These are phyloP conservation scores for Phortica okadai DNA, from an alignment of 2,888 invertebrate species.

Conservation along the genomic window DNA sequence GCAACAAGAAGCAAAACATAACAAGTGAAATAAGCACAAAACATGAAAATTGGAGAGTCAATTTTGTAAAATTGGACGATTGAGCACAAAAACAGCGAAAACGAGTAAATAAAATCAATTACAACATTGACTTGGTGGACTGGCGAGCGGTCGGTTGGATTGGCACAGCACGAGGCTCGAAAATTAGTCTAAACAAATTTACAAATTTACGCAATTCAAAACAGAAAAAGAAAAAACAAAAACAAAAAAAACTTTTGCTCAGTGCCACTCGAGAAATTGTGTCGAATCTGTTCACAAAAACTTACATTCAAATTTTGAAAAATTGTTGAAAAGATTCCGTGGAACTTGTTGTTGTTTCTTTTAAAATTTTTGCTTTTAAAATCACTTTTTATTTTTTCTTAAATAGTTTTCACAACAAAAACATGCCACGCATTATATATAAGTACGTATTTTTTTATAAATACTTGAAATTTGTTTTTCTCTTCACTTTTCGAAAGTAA, in stretches of 20 bases:
- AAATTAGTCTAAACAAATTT: slow-evolving; percentile 64
- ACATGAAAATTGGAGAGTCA: background rate
- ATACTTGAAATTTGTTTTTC: background rate
- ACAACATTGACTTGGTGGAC: slow-evolving; percentile 44
- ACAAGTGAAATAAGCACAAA: background rate
- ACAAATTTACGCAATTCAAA: slow-evolving; percentile 60
- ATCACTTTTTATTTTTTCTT: too few relatives aligned
- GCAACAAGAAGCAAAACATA: background rate
- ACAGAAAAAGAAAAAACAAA: slow-evolving; percentile 24
- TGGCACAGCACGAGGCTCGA: slow-evolving; percentile 34
- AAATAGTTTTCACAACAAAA: slow-evolving; percentile 3
- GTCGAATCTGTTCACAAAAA: too few relatives aligned
- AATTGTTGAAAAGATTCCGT: too few relatives aligned
- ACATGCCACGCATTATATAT: slow-evolving; percentile 1
- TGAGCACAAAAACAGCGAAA: background rate
- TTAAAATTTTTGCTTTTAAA: background rate
- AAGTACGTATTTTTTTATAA: background rate
- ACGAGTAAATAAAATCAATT: background rate
- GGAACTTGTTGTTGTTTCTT: background rate
- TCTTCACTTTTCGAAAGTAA: slow-evolving; percentile 1
- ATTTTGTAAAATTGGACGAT: background rate
- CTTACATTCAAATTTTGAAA: too few relatives aligned
- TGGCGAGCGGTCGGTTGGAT: too few relatives aligned
- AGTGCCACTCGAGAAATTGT: background rate
- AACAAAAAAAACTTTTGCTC: slow-evolving; percentile 38